A percentile compares a stretch with the other conserved stretches of the same genome.
These are phyloP conservation scores for Acanthornis magna DNA, from an alignment of 2,797 vertebrate species.

Conservation along the genomic window DNA sequence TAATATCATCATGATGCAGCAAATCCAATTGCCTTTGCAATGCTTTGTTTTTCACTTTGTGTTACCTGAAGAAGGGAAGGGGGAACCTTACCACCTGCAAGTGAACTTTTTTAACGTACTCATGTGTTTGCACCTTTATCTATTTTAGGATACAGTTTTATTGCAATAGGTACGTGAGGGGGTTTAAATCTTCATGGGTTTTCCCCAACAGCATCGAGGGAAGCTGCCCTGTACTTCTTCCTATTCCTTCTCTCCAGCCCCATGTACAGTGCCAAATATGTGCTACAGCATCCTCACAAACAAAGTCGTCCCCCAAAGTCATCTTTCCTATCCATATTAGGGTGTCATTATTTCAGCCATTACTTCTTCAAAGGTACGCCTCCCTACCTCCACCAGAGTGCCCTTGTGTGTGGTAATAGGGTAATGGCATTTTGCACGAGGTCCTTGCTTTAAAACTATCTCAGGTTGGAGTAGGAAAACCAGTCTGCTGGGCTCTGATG, in stretches of 20 bases:
- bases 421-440: not conserved
- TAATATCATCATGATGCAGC: not conserved
- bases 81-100: not conserved
- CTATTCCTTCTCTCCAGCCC: not conserved
- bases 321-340: not conserved
- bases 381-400: not conserved
- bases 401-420: no score
- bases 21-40: not conserved
- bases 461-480: not conserved
- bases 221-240: accelerated
- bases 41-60: not conserved
- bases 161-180: accelerated
- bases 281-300: not conserved
- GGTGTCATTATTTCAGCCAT: not conserved
- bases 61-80: not conserved
- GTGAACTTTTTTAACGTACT: not conserved
- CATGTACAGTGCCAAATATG: accelerated
- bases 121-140: not conserved
- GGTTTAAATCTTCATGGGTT: not conserved
- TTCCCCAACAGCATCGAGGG: accelerated
- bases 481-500: not conserved
- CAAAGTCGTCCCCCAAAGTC: not conserved
- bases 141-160: not conserved
- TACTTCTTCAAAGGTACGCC: not conserved
- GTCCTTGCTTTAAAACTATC: not conserved